These are phyloP conservation scores for Scartelaos histophorus DNA, from an alignment of 2,113 vertebrate genomes.

Conservation along the genomic window DNA sequence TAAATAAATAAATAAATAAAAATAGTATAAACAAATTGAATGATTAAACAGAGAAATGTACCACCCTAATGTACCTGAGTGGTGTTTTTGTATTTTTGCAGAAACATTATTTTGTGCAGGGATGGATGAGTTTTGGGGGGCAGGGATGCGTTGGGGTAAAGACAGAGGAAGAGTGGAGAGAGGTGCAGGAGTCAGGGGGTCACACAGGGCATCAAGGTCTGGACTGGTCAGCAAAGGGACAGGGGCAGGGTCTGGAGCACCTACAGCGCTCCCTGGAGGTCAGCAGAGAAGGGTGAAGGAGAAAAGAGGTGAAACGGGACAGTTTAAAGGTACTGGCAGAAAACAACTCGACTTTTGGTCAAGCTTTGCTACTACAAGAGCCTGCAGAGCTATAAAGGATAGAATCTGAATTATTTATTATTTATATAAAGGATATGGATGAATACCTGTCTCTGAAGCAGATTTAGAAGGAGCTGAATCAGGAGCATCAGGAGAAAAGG, in stretches of 20 bases:
- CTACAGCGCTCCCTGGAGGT: constrained; percentile 25
- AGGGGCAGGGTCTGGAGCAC: constrained; percentile 34
- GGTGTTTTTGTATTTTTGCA: constrained; percentile 28
- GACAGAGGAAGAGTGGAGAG: constrained; percentile 31
- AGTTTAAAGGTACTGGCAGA: background rate
- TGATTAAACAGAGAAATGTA: background rate
- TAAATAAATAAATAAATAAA: no score
- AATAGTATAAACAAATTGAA: background rate
- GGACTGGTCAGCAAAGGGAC: constrained; percentile 73
- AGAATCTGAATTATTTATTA: no score
- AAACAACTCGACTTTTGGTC: no score
- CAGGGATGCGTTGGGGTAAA: constrained; percentile 14
- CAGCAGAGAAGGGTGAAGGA: constrained; percentile 28
- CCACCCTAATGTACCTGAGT: constrained; percentile 62
- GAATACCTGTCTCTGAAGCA: constrained; percentile 64
- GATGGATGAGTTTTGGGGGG: constrained; percentile 29
- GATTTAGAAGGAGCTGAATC: constrained; percentile 29
- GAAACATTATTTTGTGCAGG: constrained; percentile 26
- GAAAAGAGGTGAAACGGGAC: background rate
- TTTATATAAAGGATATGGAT: background rate
- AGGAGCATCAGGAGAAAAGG: constrained; percentile 41
- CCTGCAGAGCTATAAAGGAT: no score
- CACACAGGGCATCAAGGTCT: constrained; percentile 79
- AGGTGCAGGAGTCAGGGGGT: constrained; percentile 47
- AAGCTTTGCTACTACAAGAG: no score